Base-by-base conservation (phyloP, 2,113 vertebrate genomes). In the Silurus meridionalis region DNA sequence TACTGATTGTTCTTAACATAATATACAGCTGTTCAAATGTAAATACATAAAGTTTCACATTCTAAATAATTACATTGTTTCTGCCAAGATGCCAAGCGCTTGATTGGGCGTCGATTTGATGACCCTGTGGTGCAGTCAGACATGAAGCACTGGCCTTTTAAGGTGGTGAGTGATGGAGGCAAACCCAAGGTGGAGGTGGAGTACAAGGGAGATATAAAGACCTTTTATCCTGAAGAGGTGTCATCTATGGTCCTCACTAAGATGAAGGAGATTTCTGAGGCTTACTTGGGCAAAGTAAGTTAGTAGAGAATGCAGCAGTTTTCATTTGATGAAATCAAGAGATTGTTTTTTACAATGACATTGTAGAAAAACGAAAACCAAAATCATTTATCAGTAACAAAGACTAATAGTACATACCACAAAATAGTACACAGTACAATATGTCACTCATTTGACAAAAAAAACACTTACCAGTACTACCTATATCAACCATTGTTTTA, bases 61-160 rank as follows among this genome's bases (percentile, higher is more conserved):
- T 80, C 2, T 60, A 61, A 61, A 48, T 61, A 2, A 66, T 28
- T 21, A 53, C 74, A 78, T 13, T 79, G 8, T 61, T 11, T 71
- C 64, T 53, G 50, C 83, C 17, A 67, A 97, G 96, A 98, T 94
- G 97, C 97, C 50, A 98, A 98, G 82, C 95, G 96, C 8, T 93
- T 98, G 86, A 98, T 98, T 50, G 97, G 97, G 19, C 95, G 97
- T 48, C 95, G 95, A 83, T 98, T 94, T 89, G 96, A 97, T 0
- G 97, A 97, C 72, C 15, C 94, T 0, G 95, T 98, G 37, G 97
- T 98, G 23, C 97, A 98, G 82, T 93, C 96, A 13, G 97, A 98
- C 85, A 97, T 98, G 97, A 97, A 97, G 90, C 92, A 97, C 89
- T 98, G 97, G 97, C 97, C 97, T 60, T 98, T 97, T 90, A 95